Base-by-base conservation (phyloP, 2,113 vertebrate species). In the Halcyon senegalensis region DNA sequence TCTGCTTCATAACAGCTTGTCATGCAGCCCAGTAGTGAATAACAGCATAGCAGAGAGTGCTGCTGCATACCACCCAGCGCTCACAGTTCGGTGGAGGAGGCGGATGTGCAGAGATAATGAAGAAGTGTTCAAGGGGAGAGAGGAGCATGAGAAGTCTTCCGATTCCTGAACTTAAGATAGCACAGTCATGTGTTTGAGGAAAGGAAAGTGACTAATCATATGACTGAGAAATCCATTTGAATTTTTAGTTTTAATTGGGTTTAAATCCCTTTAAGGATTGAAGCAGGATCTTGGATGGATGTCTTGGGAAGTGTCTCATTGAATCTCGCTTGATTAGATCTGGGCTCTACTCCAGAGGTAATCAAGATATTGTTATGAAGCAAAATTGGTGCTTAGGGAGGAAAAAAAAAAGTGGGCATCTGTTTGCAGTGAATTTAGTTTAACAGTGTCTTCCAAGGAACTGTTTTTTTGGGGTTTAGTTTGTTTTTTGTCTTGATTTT, bases 1-100 rank as follows among this genome's bases (percentile, higher is more conserved):
- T 92, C 58, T 94, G 70, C 67, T 90, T 87, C 59, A 35, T 89
- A 81, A 84, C 84, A 91, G 59, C 92, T 89, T 89, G 93, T 94
- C 89, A 74, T 64, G 37, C 70, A 83, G 87, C 31, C 44, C 87
- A 55, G 62, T 44, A 79, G 84, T 63, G 84, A 78, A 83, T 88
- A 93, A 63, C 85, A 90, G 85, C 56, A 7, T 56, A n/a, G 30
- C 76, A 81, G 39, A 50, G 89, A 39, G 68, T 48, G 91, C 60
- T 77, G 51, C 88, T 93, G 92, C 76, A 31, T 48, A 9, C 41
- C 77, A 43, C 30, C 58, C 86, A 59, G 58, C 2, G 7, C 88
- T 89, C 53, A 5, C 4, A 16, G 53, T 33, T 81, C 37, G 27
- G 5, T 60, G 66, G 84, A 79, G 83, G 62, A 91, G n/a, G 60